Evolutionary conservation across 2,113 vertebrate genomes (phyloP), one percentile per base, ranked within the genome.

Genomic region (Salvelinus sp.): DNA sequence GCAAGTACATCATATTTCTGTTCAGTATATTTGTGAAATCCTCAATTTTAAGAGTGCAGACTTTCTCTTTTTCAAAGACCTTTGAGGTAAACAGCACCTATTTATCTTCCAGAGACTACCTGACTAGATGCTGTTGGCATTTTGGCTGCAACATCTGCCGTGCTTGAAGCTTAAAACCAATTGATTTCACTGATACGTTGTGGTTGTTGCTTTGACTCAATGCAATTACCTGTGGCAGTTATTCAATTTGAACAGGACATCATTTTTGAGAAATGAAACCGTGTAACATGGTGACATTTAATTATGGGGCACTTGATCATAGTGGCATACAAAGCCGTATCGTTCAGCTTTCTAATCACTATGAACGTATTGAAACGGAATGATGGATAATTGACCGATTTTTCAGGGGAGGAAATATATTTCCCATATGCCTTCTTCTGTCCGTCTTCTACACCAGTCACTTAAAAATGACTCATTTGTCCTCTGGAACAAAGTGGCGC

Each of bases 401-500:
- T 66, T 27, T 27, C 5, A 65, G 18, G 27, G 27, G 16, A 33
- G 4, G 23, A 66, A 16, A 13, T 13, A 44, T 22, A 60, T n/a
- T 3, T 72, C 10, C 25, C 63, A 23, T 57, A 30, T 66, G 70
- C 73, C 16, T 70, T 70, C 33, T 22, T 12, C 54, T 65, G 33
- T 60, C 77, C 74, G 50, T 62, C 18, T 67, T 44, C 50, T 1
- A 54, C 38, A 44, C 38, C 28, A n/a, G 68, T 33, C 14, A 50
- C 18, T 44, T 44, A 79, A 1, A 7, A 48, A 75, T 1, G 23
- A 78, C 68, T 71, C 14, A 62, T 62, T n/a, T n/a, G 65, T 33
- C 50, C 54, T 78, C 62, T 72, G n/a, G 68, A 78, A 72, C 47
- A 70, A 69, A 84, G 44, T 76, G 48, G 6, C 66, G 70, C 23